Conservation (phyloP, 2,888 invertebrate genomes). For the Microctonus hyperodae region DNA sequence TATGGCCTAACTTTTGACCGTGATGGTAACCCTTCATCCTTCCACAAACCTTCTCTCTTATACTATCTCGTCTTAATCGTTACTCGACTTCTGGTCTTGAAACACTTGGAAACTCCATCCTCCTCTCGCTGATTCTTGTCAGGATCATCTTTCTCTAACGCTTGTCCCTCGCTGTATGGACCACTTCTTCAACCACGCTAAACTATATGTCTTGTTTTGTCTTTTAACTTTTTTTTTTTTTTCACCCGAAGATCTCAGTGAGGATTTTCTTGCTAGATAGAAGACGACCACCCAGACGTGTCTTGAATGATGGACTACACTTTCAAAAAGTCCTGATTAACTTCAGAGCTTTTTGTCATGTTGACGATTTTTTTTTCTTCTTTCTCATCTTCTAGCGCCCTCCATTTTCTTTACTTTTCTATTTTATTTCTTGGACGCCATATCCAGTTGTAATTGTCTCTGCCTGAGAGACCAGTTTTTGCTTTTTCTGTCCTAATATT, state of each 20-base stretch:
- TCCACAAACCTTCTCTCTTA: slow-evolving; percentile 15
- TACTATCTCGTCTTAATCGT: slow-evolving; percentile 16
- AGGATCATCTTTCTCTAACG: slow-evolving; percentile 11
- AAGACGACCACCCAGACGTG: slow-evolving; percentile 28
- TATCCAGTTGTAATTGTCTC: slow-evolving; percentile 2
- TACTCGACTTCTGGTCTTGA: slow-evolving; percentile 13
- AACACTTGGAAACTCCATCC: slow-evolving; percentile 30
- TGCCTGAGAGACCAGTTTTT: slow-evolving; percentile 10
- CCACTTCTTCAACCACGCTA: background rate
- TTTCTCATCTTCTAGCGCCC: background rate
- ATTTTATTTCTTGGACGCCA: slow-evolving; percentile 4
- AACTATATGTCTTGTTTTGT: background rate
- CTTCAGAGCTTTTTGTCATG: slow-evolving; percentile 26
- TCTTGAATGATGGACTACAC: slow-evolving; percentile 38
- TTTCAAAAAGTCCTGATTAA: slow-evolving; percentile 39
- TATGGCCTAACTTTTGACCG: slow-evolving; percentile 38
- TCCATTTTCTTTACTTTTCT: slow-evolving; percentile 14
- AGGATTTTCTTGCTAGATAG: slow-evolving; percentile 1
- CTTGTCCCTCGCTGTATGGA: background rate
- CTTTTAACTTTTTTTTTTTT: slow-evolving; percentile 4
- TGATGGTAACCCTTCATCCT: slow-evolving; percentile 33
- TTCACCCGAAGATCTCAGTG: background rate
- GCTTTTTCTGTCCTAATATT: slow-evolving; percentile 12
- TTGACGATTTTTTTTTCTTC: slow-evolving; percentile 18
- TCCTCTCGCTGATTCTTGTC: slow-evolving; percentile 11